These are phyloP conservation scores for Neolamprologus sp. DNA, from an alignment of 2,113 vertebrate genomes.

Conservation along the genomic window DNA sequence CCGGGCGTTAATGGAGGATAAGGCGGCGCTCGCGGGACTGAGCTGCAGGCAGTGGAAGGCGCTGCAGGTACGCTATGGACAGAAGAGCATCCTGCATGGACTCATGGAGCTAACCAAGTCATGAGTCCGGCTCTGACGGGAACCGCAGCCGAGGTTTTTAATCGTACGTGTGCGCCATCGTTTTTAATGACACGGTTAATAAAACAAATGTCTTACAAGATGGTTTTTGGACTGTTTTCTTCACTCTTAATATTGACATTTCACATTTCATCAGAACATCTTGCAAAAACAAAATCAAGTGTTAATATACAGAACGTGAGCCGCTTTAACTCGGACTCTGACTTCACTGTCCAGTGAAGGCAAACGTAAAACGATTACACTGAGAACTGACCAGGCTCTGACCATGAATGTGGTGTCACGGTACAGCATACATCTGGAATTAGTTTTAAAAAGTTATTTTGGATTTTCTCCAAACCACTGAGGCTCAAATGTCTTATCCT, in stretches of 20 bases:
- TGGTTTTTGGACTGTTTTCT: background rate
- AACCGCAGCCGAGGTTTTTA: background rate
- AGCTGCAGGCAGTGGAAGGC: conserved; percentile 76
- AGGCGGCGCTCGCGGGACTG: conserved; percentile 55
- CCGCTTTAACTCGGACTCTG: fast-evolving
- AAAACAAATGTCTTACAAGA: background rate
- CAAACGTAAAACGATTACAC: background rate
- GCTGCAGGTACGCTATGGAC: conserved; percentile 83
- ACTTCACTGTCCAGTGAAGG: background rate
- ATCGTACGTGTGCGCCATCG: background rate
- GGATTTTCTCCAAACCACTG: background rate
- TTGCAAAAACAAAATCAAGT: background rate
- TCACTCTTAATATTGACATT: background rate
- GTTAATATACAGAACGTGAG: fast-evolving
- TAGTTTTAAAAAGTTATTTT: background rate
- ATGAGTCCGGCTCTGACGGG: background rate
- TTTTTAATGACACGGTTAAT: background rate
- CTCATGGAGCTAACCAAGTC: conserved; percentile 71
- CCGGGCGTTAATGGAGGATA: conserved; percentile 61
- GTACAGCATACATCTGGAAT: background rate
- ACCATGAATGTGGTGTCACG: fast-evolving
- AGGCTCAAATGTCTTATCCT: background rate
- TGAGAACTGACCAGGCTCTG: background rate
- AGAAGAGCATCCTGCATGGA: conserved; percentile 81
- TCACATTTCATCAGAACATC: background rate